Base-by-base conservation (phyloP, 2,797 vertebrate genomes). In the Sylvia borin region DNA sequence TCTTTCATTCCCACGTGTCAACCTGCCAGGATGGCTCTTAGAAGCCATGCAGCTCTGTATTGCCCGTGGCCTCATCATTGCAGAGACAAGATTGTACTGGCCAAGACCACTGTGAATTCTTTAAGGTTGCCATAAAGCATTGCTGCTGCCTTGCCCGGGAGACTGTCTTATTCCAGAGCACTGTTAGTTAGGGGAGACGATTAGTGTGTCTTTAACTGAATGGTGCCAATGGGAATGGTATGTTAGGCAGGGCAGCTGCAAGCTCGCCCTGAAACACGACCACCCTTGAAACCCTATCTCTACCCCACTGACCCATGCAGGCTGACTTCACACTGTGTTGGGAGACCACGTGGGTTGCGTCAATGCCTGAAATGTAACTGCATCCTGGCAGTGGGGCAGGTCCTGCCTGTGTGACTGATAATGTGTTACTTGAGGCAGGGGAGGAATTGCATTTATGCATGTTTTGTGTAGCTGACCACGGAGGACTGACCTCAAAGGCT, bases 191-290 rank as follows among this genome's bases (percentile, higher is more conserved):
- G 50, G 43, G 70, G 76, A 82, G 53, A 32, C 0, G 5, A 36
- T 66, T n/a, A 21, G 62, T 95, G 91, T 95, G 75, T 92, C 97
- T 97, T 97, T 97, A 97, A 98, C 51, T 82, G 70, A 66, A 64
- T 32, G 67, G 57, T 88, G 96, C 94, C 96, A 94, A 10, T 34
- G 80, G 74, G 36, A 90, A 85, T 84, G 93, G 92, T 67, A 93
- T 70, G 40, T 72, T 80, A 80, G 91, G 62, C 88, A 95, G 92
- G 86, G 95, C 95, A 92, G 83, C 88, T 94, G 90, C 92, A 85
- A 72, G 92, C 97, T 93, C 20, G 53, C 88, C 94, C 96, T 98
- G 98, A 98, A 98, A 98, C 93, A 96, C 43, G 95, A 99, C 97
- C 98, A 95, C 80, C 62, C 55, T 85, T 95, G 98, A 97, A 97